Conservation (phyloP, 2,113 vertebrate species). For the Ptilorrhoa leucosticta region DNA sequence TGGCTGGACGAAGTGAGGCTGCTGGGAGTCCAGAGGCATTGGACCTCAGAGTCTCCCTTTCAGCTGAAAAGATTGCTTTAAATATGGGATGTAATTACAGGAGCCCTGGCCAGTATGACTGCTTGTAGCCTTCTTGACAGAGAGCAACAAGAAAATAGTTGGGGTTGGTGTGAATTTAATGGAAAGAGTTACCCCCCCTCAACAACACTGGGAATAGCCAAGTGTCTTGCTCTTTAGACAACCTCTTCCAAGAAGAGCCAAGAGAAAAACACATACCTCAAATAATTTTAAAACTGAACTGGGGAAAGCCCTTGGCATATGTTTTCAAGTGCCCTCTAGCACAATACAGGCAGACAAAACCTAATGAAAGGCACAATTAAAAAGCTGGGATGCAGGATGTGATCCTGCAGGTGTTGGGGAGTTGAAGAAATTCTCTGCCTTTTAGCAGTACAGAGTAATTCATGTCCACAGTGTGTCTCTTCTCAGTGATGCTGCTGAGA, state of each 20-base stretch:
- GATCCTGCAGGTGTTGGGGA: not conserved
- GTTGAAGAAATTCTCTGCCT: not conserved
- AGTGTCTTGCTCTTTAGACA: not conserved
- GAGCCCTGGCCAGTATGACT: not conserved
- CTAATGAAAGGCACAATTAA: not conserved
- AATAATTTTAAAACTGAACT: not conserved
- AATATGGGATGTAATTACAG: not conserved
- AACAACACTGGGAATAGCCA: not conserved
- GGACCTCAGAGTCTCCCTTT: not conserved
- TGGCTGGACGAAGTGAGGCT: not conserved
- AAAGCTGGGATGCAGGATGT: not conserved
- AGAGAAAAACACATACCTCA: not conserved
- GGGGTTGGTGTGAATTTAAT: not conserved
- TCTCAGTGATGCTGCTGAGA: not conserved
- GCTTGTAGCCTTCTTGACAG: not conserved
- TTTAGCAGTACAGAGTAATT: not conserved
- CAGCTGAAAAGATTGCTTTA: not conserved
- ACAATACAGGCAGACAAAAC: not conserved
- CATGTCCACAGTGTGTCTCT: not conserved
- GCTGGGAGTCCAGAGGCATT: not conserved
- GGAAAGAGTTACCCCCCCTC: not conserved
- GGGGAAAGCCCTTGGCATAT: not conserved
- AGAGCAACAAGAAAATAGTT: not conserved
- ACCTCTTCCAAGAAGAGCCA: not conserved
- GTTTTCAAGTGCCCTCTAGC: not conserved